Conservation (phyloP, 2,113 vertebrate genomes). For the Pelusios castaneus region DNA sequence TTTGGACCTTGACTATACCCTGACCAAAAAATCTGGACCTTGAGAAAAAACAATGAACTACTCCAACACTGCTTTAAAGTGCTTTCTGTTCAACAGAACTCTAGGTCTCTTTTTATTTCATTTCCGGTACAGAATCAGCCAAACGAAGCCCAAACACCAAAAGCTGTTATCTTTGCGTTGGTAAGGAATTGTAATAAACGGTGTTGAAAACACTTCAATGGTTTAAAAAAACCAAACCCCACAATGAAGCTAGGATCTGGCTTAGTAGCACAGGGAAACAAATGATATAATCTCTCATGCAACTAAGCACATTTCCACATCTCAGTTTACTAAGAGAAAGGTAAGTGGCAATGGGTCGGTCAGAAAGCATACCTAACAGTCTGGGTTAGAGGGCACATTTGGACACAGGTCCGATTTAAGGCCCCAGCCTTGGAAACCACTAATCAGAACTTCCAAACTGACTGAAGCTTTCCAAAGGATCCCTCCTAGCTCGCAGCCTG, state of each 20-base stretch:
- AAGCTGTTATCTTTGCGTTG: not conserved
- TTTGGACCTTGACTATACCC: no score
- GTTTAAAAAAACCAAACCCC: constrained; percentile 36
- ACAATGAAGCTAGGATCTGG: not conserved
- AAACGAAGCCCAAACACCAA: constrained; percentile 31
- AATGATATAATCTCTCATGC: not conserved
- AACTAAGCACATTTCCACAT: not conserved
- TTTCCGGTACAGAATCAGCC: not conserved
- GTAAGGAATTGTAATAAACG: not conserved
- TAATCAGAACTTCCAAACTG: not conserved
- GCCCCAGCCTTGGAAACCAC: not conserved
- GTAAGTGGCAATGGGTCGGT: not conserved
- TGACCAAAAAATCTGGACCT: no score
- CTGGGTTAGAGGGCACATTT: not conserved
- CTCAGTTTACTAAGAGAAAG: not conserved
- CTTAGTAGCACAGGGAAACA: not conserved
- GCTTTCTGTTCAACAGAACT: constrained; percentile 28
- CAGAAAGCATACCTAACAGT: not conserved
- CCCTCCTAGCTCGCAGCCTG: not conserved
- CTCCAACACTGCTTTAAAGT: constrained; percentile 10
- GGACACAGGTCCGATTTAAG: not conserved
- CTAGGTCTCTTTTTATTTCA: not conserved
- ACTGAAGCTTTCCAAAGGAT: not conserved
- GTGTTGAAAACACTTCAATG: not conserved
- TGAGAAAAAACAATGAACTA: no score